A percentile compares a stretch with the other conserved stretches of the same genome.
These are phyloP conservation scores for Odontomachus brunneus DNA, from an alignment of 1,140 invertebrate genomes.

Conservation along the genomic window DNA sequence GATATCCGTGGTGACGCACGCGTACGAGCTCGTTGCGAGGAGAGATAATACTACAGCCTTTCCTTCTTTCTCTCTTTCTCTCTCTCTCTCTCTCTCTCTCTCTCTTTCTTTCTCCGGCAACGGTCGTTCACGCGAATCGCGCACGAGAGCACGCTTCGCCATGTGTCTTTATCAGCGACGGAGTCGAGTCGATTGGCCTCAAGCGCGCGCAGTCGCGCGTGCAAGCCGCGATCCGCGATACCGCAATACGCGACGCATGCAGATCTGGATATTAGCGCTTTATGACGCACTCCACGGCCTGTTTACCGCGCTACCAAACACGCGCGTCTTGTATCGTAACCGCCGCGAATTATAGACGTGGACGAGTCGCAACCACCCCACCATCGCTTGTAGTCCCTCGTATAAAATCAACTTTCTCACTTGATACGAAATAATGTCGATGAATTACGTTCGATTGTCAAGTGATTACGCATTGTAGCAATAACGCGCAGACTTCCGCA, in stretches of 20 bases:
- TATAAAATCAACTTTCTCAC: no score
- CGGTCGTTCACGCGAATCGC: slow-evolving; percentile 39
- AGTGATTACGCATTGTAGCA: no score
- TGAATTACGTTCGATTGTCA: no score
- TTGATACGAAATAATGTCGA: no score
- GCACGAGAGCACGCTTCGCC: neutral
- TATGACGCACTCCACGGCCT: slow-evolving; percentile 26
- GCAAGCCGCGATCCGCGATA: slow-evolving; percentile 17
- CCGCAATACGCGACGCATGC: neutral
- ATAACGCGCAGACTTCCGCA: no score
- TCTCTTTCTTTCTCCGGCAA: no score
- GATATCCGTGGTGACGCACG: neutral
- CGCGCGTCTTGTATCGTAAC: neutral
- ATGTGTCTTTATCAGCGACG: neutral
- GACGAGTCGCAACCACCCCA: neutral
- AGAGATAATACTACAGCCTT: slow-evolving; percentile 16
- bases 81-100: no score
- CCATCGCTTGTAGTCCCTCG: no score
- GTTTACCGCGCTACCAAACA: slow-evolving; percentile 43
- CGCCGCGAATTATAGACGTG: slow-evolving; percentile 14
- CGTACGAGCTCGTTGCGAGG: neutral
- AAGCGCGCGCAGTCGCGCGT: slow-evolving; percentile 13
- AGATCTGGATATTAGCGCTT: slow-evolving; percentile 36
- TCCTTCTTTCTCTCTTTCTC: no score
- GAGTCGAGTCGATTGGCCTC: slow-evolving; percentile 23